Percentiles rank a stretch among this genome's conserved stretches.
These are phyloP conservation scores for Spinus pinus DNA, from an alignment of 2,797 vertebrate genomes.

Conservation along the genomic window DNA sequence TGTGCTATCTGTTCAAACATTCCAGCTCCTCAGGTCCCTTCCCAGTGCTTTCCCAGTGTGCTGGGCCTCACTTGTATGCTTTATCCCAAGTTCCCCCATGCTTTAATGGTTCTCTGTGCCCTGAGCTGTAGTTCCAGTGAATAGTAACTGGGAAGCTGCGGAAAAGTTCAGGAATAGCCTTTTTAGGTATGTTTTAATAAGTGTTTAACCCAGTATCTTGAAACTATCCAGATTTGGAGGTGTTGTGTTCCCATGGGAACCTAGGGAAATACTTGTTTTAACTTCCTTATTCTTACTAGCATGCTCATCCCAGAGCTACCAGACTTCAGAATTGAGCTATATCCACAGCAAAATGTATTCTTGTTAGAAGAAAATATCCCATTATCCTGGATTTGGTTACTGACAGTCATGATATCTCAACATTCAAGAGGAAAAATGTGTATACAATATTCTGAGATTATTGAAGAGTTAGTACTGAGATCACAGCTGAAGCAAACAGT, in stretches of 20 bases:
- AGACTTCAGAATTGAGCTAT: not conserved
- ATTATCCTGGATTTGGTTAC: not conserved
- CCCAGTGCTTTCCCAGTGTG: not conserved
- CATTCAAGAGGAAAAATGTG: not conserved
- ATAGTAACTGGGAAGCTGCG: not conserved
- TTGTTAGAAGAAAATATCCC: not conserved
- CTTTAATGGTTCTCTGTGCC: not conserved
- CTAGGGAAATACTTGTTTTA: not conserved
- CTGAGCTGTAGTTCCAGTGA: not conserved
- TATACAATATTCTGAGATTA: not conserved
- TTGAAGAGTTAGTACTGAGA: not conserved
- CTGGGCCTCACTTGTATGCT: not conserved
- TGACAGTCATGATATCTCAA: not conserved
- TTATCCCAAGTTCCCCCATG: not conserved
- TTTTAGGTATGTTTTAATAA: not conserved
- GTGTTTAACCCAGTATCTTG: not conserved
- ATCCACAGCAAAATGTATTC: not conserved
- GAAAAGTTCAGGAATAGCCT: not conserved
- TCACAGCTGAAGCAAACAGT: not conserved
- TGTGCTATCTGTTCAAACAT: not conserved
- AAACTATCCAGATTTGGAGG: not conserved
- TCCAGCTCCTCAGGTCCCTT: not conserved
- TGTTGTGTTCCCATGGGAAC: constrained; percentile 18
- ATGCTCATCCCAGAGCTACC: not conserved
- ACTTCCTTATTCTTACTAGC: not conserved